These are phyloP conservation scores for Yoshiicerus persimilis DNA, from an alignment of 1,140 invertebrate species.

Conservation along the genomic window DNA sequence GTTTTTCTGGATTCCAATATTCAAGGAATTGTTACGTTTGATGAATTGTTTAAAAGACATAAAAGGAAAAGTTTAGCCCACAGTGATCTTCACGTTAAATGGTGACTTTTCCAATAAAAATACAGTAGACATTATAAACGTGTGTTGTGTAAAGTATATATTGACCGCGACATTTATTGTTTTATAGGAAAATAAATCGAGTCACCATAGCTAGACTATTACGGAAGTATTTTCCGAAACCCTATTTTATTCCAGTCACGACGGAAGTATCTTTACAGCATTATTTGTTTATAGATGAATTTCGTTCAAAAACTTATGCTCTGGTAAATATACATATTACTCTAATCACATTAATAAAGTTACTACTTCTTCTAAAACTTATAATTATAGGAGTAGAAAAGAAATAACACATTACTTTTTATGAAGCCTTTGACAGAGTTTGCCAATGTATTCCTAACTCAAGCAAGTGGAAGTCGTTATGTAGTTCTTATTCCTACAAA, in stretches of 20 bases:
- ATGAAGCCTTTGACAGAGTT: slow-evolving; percentile 71
- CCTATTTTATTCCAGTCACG: slow-evolving; percentile 61
- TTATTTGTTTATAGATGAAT: slow-evolving; percentile 70
- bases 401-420: slow-evolving; percentile 24
- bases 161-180: not conserved
- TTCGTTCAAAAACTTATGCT: slow-evolving; percentile 60
- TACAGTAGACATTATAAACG: no score
- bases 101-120: slow-evolving; percentile 23
- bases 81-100: slow-evolving; percentile 22
- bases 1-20: slow-evolving; percentile 35
- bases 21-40: not conserved
- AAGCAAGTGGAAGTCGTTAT: slow-evolving; percentile 65
- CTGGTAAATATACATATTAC: slow-evolving; percentile 56
- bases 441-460: slow-evolving; percentile 69
- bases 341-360: not conserved
- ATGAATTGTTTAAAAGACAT: not conserved
- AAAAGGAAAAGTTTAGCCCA: not conserved
- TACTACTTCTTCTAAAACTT: not conserved
- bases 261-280: slow-evolving; percentile 69
- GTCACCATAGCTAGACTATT: slow-evolving; percentile 66
- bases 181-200: slow-evolving; percentile 68
- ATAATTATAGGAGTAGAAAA: not conserved
- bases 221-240: slow-evolving; percentile 62
- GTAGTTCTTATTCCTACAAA: slow-evolving; percentile 67
- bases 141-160: no score